Evolutionary conservation across 2,113 vertebrate species (phyloP), one percentile per base, ranked within the genome.

Genomic region (Stegastes partitus): DNA sequence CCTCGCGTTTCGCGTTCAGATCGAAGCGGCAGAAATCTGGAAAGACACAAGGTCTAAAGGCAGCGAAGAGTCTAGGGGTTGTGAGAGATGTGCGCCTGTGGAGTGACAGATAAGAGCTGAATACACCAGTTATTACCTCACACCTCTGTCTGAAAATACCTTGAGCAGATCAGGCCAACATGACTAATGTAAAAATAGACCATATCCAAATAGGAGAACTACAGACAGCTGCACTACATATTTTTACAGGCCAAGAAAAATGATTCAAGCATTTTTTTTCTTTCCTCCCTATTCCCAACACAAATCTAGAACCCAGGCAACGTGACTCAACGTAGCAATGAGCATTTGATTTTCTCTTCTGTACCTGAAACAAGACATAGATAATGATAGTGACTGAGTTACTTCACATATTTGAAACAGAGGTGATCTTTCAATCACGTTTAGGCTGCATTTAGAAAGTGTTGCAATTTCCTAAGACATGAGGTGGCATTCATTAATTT

Each of bases 91-190:
- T 21, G 67, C 31, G 44, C 73, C 86, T 83, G 81, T 15, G 31
- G 69, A 58, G 68, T 14, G 77, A 77, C 87, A 82, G 88, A 92
- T 89, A 84, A 92, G 81, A 80, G 77, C 58, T 19, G 64, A 74
- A 78, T 31, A 58, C 56, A 37, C 57, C 25, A 31, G 57, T 72
- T 79, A 62, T 66, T 59, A 77, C 73, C 68, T 75, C 66, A 83
- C 55, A 58, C 56, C 72, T 84, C 81, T 45, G 86, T 75, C 77
- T 84, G 73, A 57, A 72, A 79, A 82, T 76, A 85, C 83, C 55
- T 77, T 14, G 0, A 78, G 73, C 64, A 76, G 47, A 89, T 82
- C 65, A 75, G 61, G 62, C 81, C 23, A 73, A 68, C 64, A 57
- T 73, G 66, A 58, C 55, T 47, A 34, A 69, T 65, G 74, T 83